A percentile compares a stretch with the other conserved stretches of the same genome.
These are phyloP conservation scores for Suncus etruscus DNA, from an alignment of 2,113 vertebrate genomes.

Conservation along the genomic window DNA sequence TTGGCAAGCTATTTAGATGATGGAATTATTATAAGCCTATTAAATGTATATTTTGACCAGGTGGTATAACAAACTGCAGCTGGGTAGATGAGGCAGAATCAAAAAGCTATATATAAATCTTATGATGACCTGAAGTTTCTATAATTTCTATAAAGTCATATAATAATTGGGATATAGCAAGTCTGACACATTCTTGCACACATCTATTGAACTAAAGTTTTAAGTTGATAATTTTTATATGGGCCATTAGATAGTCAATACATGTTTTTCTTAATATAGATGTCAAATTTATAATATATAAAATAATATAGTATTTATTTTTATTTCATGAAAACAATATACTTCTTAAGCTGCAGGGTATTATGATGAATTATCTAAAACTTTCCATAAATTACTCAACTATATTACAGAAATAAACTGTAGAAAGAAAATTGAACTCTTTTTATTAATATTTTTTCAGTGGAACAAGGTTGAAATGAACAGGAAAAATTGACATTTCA, in stretches of 20 bases:
- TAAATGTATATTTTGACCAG: conserved; percentile 86
- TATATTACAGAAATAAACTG: neutral
- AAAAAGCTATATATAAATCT: conserved; percentile 80
- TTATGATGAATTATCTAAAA: conserved; percentile 45
- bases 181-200: conserved; percentile 16
- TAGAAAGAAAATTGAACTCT: neutral
- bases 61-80: conserved; percentile 81
- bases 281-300: conserved; percentile 56
- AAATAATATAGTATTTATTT: conserved; percentile 37
- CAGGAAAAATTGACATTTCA: conserved; percentile 1
- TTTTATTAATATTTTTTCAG: conserved; percentile 29
- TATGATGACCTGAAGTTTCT: conserved; percentile 80
- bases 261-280: conserved; percentile 53
- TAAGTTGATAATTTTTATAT: conserved; percentile 67
- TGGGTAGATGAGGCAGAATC: conserved; percentile 77
- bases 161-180: conserved; percentile 64
- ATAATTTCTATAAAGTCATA: conserved; percentile 77
- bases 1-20: conserved; percentile 82
- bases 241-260: conserved; percentile 17
- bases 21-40: conserved; percentile 84
- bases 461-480: conserved; percentile 31
- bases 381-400: conserved; percentile 64
- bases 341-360: conserved; percentile 37
- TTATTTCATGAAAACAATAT: conserved; percentile 27
- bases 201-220: conserved; percentile 63